phyloP scores from a whole-genome alignment of 2,797 vertebrate species.

The Enteromius paludinosus region DNA sequence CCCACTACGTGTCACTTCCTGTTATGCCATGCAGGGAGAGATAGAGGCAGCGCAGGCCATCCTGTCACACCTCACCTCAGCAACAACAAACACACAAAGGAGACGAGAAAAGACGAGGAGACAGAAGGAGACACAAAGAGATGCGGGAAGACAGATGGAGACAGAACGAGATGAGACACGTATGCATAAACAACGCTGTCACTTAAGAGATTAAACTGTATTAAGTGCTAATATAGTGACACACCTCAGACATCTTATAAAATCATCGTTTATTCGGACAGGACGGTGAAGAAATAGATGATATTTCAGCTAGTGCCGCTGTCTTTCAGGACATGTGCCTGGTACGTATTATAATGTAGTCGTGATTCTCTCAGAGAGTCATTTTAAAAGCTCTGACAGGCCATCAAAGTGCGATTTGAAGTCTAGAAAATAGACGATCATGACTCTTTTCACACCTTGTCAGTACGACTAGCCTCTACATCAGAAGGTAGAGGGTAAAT shows the following conservation, averaged over 20 bases:
- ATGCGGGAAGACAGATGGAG: slow-evolving; percentile 10
- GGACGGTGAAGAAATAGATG: slow-evolving; percentile 7
- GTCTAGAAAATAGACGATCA: slow-evolving; percentile 72
- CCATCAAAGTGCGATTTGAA: slow-evolving; percentile 78
- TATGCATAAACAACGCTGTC: slow-evolving; percentile 44
- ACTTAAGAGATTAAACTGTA: slow-evolving; percentile 27
- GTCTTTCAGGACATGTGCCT: slow-evolving; percentile 35
- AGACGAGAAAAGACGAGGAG: slow-evolving; percentile 40
- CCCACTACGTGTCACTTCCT: slow-evolving; percentile 67
- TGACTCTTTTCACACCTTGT: slow-evolving; percentile 79
- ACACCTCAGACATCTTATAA: slow-evolving; percentile 17
- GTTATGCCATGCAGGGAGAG: slow-evolving; percentile 65
- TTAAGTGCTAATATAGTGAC: slow-evolving; percentile 44
- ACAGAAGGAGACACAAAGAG: slow-evolving; percentile 18
- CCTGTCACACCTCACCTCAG: slow-evolving; percentile 63
- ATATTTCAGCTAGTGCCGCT: slow-evolving; percentile 24
- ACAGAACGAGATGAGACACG: slow-evolving; percentile 25
- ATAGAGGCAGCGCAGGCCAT: slow-evolving; percentile 63
- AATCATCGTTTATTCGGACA: slow-evolving; percentile 13
- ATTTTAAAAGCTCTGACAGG: slow-evolving; percentile 64
- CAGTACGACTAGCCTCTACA: slow-evolving; percentile 70
- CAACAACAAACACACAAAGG: slow-evolving; percentile 63
- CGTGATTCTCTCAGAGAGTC: slow-evolving; percentile 23
- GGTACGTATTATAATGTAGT: slow-evolving; percentile 39
- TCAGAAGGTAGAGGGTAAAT: slow-evolving; percentile 52